phyloP scores from a whole-genome alignment of 2,888 invertebrate genomes.

The Napeogenes inachia region DNA sequence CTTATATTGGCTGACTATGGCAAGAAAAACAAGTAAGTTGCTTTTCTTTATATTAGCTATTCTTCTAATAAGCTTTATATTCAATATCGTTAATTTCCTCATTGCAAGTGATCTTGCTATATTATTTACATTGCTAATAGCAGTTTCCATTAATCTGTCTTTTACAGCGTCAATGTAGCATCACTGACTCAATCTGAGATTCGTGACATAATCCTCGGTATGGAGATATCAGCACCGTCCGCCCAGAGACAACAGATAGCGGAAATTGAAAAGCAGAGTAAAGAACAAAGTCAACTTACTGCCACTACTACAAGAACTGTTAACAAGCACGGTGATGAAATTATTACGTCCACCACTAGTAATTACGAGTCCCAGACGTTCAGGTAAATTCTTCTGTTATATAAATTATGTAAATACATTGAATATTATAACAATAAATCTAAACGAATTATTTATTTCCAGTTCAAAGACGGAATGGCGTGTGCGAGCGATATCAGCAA shows the following conservation, averaged over 20 bases:
- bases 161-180: slow-evolving; percentile 93
- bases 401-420: background rate
- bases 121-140: background rate
- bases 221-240: slow-evolving; percentile 99
- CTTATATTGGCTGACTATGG: slow-evolving; percentile 99
- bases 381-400: slow-evolving; percentile 51
- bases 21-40: slow-evolving; percentile 96
- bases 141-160: background rate
- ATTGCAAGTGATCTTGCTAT: no score
- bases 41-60: background rate
- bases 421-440: no score
- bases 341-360: slow-evolving; percentile 98
- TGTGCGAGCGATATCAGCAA: slow-evolving; percentile 97
- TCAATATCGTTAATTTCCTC: no score
- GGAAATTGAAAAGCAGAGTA: slow-evolving; percentile 99
- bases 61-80: background rate
- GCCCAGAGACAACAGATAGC: slow-evolving; percentile 99
- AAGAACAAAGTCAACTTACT: slow-evolving; percentile 98
- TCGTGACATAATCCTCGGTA: slow-evolving; percentile 98
- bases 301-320: slow-evolving; percentile 99
- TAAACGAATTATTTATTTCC: slow-evolving; percentile 11
- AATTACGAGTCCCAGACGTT: slow-evolving; percentile 99
- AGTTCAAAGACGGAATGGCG: slow-evolving; percentile 99
- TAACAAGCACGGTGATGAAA: slow-evolving; percentile 99
- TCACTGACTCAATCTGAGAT: slow-evolving; percentile 99